Percentiles rank a stretch among this genome's conserved stretches.
These are phyloP conservation scores for Drosophila nikananu DNA, from an alignment of 1,140 invertebrate species.

Conservation along the genomic window DNA sequence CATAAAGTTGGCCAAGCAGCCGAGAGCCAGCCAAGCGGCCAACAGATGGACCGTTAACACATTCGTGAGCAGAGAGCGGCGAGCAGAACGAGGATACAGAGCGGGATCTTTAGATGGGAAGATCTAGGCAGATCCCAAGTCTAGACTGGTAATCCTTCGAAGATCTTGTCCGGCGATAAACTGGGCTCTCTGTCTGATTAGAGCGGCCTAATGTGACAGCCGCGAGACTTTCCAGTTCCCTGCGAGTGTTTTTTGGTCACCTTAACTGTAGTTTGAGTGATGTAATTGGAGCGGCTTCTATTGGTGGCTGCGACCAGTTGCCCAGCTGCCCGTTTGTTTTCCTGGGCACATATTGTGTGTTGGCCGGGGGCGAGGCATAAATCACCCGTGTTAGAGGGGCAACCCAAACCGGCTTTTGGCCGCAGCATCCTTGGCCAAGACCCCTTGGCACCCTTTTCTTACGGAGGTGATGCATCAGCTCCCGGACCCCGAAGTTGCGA, in stretches of 20 bases:
- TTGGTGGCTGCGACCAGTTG: conserved; percentile 16
- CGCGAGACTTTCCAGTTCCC: conserved; percentile 65
- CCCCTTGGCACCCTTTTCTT: conserved; percentile 59
- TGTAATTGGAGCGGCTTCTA: conserved; percentile 77
- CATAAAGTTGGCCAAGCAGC: conserved; percentile 64
- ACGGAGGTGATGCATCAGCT: conserved; percentile 57
- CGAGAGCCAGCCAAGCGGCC: conserved; percentile 21
- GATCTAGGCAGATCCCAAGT: conserved; percentile 55
- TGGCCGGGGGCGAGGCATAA: conserved; percentile 52
- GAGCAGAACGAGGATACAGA: conserved; percentile 12
- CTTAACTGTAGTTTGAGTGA: conserved; percentile 77
- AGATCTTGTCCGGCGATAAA: conserved; percentile 80
- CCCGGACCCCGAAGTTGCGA: conserved; percentile 19
- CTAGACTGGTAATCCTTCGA: conserved; percentile 76
- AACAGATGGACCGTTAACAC: conserved; percentile 62
- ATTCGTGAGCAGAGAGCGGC: conserved; percentile 19
- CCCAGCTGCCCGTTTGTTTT: conserved; percentile 20
- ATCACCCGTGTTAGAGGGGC: conserved; percentile 68
- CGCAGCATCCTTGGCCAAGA: conserved; percentile 61
- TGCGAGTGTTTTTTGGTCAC: conserved; percentile 45
- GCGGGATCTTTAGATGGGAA: conserved; percentile 13
- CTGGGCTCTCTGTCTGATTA: conserved; percentile 76
- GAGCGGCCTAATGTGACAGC: conserved; percentile 73
- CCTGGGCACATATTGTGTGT: conserved; percentile 35
- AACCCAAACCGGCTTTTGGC: conserved; percentile 54